Base-by-base conservation (phyloP, 2,888 invertebrate genomes). In the Trichogramma dendrolimi region DNA sequence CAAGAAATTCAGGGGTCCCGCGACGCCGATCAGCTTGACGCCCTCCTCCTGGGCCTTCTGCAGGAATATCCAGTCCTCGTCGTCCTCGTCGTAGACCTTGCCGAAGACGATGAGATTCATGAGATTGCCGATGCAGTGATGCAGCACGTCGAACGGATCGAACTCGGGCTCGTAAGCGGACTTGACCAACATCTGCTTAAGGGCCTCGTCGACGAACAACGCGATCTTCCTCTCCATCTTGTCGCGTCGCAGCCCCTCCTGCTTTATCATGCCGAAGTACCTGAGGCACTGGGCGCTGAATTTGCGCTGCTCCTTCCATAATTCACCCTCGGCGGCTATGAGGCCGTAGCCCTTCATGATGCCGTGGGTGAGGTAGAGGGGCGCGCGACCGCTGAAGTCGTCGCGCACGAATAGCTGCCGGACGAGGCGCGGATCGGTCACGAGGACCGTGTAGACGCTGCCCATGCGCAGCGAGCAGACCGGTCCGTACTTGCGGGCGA, bases 291-390 rank as follows among this genome's bases (percentile, higher is more conserved):
- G 81, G 10, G 85, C 82, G 4, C 89, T 84, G 71, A 91, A 87
- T 70, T 86, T 87, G 62, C 94, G 83, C 72, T 94, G 93, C 70
- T 92, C 90, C 74, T 85, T 88, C 94, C 94, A 94, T 11, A 89
- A 78, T 3, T 83, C 83, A 1, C 92, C 93, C 76, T 92, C 89
- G 2, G 93, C 87, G 70, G 91, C 91, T 70, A 94, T 89, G 38
- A 94, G 80, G 65, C 94, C 94, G 75, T 90, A 87, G 69, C 94
- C 93, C 64, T 89, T 83, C 90, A 94, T 91, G 63, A 94, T 89
- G 43, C 92, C 93, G 73, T 92, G 92, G 0, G 93, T 92, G 53
- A 94, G 79, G 75, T 86, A 91, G 2, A 94, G 83, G 2, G 93
- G 92, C 0, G 94, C 92, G 66, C 91, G 82, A 10, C 91, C 92